phyloP scores from a whole-genome alignment of 2,888 invertebrate species.

The Sepioteuthis lessoniana region DNA sequence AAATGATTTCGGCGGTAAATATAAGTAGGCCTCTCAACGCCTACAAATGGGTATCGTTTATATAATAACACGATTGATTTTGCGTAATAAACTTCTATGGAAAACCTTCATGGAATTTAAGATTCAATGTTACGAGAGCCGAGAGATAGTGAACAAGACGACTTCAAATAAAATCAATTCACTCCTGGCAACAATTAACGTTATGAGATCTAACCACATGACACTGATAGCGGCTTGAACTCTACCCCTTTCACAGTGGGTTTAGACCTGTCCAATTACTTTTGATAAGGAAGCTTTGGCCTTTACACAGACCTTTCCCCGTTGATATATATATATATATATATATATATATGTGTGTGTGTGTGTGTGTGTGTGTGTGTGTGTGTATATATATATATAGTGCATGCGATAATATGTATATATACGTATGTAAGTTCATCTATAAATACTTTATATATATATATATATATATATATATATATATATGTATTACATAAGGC shows the following conservation, averaged over 20 bases:
- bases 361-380: too few species aligned
- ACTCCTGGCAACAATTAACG: background rate
- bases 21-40: background rate
- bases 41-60: background rate
- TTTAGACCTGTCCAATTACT: background rate
- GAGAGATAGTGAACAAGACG: background rate
- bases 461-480: too few species aligned
- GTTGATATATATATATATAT: background rate
- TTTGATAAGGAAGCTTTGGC: background rate
- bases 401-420: background rate
- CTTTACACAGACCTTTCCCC: background rate
- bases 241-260: background rate
- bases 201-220: background rate
- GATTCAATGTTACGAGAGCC: background rate
- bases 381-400: background rate
- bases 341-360: background rate
- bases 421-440: too few species aligned
- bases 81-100: background rate
- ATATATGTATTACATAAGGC: too few species aligned
- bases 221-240: background rate
- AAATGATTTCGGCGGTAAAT: background rate
- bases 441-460: too few species aligned
- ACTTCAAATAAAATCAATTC: constrained; percentile 21
- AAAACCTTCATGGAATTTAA: background rate
- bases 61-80: background rate